Conservation (phyloP, 92 coral and sea anemone genomes). For the Porites lobata region DNA sequence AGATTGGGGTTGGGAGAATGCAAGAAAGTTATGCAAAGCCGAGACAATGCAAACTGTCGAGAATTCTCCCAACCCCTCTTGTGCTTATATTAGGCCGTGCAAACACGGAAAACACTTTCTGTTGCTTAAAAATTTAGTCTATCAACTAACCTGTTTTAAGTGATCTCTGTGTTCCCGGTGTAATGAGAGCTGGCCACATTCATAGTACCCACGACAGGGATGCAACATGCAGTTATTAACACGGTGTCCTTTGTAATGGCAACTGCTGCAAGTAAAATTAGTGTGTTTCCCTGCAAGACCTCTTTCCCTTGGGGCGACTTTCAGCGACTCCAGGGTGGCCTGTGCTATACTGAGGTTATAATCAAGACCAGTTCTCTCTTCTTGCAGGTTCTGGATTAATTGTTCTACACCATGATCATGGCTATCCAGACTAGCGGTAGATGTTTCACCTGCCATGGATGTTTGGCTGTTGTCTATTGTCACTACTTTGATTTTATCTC, state of each 20-base stretch:
- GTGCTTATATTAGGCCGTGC: too few relatives aligned
- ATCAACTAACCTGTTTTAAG: constrained; percentile 41
- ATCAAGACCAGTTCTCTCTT: constrained; percentile 38
- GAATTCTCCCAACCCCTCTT: too few relatives aligned
- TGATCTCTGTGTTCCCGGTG: constrained; percentile 51
- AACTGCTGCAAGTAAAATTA: constrained; percentile 66
- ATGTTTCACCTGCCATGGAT: background rate
- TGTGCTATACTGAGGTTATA: constrained; percentile 47
- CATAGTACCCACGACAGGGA: constrained; percentile 37
- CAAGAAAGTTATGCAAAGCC: too few relatives aligned
- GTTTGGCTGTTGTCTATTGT: constrained; percentile 36
- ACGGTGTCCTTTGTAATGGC: constrained; percentile 69
- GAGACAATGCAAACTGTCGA: too few relatives aligned
- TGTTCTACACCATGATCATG: constrained; percentile 45
- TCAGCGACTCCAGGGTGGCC: constrained; percentile 65
- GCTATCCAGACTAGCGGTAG: background rate
- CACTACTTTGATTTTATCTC: constrained; percentile 46
- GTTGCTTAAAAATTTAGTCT: background rate
- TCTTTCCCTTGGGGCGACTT: constrained; percentile 51
- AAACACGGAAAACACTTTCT: too few relatives aligned
- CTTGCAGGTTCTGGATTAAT: constrained; percentile 51
- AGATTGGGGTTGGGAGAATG: too few relatives aligned
- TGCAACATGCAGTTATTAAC: constrained; percentile 53
- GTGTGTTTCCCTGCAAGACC: constrained; percentile 50
- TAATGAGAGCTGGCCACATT: constrained; percentile 48